These are phyloP conservation scores for Andrena hattorfiana DNA, from an alignment of 2,888 invertebrate species.

Conservation along the genomic window DNA sequence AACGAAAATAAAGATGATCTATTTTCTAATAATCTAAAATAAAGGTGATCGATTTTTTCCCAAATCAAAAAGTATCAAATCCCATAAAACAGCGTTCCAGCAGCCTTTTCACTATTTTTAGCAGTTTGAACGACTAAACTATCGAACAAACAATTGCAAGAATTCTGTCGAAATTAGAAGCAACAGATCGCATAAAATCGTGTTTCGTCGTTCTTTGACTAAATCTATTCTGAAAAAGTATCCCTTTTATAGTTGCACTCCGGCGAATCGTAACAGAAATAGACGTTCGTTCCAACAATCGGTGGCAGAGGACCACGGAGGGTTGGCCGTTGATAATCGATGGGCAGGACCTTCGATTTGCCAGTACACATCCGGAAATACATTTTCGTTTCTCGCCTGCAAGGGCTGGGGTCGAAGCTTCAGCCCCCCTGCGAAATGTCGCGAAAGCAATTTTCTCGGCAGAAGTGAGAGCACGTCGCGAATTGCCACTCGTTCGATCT, in stretches of 20 bases:
- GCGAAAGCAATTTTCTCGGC: slow-evolving; percentile 77
- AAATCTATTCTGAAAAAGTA: too few species aligned
- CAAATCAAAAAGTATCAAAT: too few species aligned
- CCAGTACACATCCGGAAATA: slow-evolving; percentile 79
- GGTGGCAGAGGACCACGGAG: not conserved
- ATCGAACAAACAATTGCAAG: too few species aligned
- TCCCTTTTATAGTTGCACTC: not conserved
- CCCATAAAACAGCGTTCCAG: too few species aligned
- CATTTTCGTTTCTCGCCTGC: slow-evolving; percentile 78
- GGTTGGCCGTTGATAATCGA: slow-evolving; percentile 71
- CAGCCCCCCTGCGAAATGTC: slow-evolving; percentile 57
- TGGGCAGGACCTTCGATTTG: slow-evolving; percentile 78
- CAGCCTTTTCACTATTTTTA: too few species aligned
- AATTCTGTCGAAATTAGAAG: too few species aligned
- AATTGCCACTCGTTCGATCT: slow-evolving; percentile 63
- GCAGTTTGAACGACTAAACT: too few species aligned
- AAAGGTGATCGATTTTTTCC: too few species aligned
- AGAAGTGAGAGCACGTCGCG: slow-evolving; percentile 46
- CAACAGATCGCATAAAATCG: too few species aligned
- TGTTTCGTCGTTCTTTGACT: too few species aligned
- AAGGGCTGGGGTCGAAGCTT: slow-evolving; percentile 57
- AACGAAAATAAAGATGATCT: too few species aligned
- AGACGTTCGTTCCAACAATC: slow-evolving; percentile 1
- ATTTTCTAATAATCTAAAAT: too few species aligned
- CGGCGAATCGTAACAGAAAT: slow-evolving; percentile 4